phyloP scores from a whole-genome alignment of 2,113 vertebrate genomes.

The Nothocercus julius region DNA sequence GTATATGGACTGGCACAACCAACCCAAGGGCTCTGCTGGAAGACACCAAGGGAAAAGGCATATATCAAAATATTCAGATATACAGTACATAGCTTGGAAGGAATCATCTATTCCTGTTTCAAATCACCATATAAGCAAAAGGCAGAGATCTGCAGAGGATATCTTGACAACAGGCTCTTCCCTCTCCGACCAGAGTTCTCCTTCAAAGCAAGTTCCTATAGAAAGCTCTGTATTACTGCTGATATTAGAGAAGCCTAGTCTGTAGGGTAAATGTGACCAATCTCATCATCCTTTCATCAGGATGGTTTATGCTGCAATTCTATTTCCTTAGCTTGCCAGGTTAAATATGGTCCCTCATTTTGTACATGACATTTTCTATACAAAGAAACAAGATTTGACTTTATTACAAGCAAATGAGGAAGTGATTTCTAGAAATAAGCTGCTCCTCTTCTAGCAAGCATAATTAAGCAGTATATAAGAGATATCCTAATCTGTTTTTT shows the following conservation, averaged over 20 bases:
- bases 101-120: neutral
- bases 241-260: neutral
- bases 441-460: neutral
- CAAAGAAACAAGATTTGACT: neutral
- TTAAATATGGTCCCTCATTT: neutral
- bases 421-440: neutral
- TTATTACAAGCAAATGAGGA: neutral
- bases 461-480: neutral
- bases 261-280: neutral
- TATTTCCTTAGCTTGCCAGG: neutral
- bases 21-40: neutral
- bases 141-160: neutral
- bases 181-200: neutral
- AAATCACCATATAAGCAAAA: neutral
- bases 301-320: neutral
- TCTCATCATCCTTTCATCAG: neutral
- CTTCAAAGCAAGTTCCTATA: neutral
- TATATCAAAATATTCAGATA: neutral
- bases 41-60: neutral
- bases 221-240: neutral
- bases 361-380: accelerated
- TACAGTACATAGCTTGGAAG: neutral
- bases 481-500: neutral
- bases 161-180: too few species aligned
- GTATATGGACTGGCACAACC: neutral